phyloP scores from a whole-genome alignment of 2,888 invertebrate species.

The Amphiduros pacificus region DNA sequence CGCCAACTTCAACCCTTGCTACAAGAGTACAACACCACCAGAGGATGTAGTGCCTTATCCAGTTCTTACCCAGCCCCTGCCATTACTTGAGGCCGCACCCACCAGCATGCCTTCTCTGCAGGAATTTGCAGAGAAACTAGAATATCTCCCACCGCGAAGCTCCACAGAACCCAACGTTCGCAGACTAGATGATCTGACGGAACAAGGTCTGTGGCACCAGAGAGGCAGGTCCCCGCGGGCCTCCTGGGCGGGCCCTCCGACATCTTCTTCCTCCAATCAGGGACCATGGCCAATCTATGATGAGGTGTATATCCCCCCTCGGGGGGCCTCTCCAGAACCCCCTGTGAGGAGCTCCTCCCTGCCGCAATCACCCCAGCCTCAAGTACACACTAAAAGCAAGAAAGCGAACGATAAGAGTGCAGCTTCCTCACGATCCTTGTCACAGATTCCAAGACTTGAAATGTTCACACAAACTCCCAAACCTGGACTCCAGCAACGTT shows the following conservation, averaged over 20 bases:
- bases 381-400: neutral
- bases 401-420: no score
- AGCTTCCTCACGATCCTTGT: no score
- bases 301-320: constrained; percentile 11
- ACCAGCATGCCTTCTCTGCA: neutral
- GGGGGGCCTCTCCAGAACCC: neutral
- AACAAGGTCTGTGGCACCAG: constrained; percentile 9
- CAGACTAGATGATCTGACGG: neutral
- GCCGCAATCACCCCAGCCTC: neutral
- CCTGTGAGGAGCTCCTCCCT: constrained; percentile 11
- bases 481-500: neutral
- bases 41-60: constrained; percentile 11
- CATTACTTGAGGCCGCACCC: neutral
- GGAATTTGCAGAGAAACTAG: neutral
- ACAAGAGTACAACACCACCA: constrained; percentile 30
- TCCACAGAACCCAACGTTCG: constrained; percentile 11
- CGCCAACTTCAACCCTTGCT: constrained; percentile 28
- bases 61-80: neutral
- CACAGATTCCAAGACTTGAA: neutral
- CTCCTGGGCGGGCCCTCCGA: constrained; percentile 12
- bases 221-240: constrained; percentile 11
- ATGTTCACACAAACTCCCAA: constrained; percentile 2
- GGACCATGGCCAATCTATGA: constrained; percentile 11
- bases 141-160: constrained; percentile 11
- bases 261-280: neutral